phyloP scores from a whole-genome alignment of 2,113 vertebrate species.

The Peucedramus taeniatus region DNA sequence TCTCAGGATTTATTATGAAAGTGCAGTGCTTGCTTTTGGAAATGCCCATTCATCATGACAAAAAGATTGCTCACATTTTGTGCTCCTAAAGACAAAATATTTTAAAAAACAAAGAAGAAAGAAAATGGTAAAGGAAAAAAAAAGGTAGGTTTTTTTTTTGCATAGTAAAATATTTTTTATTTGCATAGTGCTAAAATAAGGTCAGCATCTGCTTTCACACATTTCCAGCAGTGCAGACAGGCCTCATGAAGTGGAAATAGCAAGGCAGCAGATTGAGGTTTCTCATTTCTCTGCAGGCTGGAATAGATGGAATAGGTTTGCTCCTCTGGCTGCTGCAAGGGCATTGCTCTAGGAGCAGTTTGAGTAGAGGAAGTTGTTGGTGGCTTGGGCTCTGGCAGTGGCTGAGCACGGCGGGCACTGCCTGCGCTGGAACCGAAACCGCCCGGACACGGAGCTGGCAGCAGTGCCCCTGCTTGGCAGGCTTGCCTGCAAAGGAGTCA shows the following conservation, averaged over 20 bases:
- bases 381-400: background rate
- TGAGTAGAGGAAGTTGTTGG: slow-evolving; percentile 24
- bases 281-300: background rate
- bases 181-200: background rate
- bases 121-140: background rate
- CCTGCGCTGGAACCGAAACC: background rate
- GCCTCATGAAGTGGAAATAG: background rate
- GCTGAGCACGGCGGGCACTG: background rate
- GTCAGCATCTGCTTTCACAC: background rate
- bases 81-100: background rate
- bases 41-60: background rate
- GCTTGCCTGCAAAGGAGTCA: background rate
- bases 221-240: background rate
- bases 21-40: slow-evolving; percentile 12
- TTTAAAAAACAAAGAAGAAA: background rate
- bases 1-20: background rate
- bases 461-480: background rate
- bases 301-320: background rate
- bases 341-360: background rate
- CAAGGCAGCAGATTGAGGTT: background rate
- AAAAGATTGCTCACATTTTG: background rate
- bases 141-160: background rate
- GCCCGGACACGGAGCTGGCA: background rate
- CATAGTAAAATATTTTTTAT: background rate
- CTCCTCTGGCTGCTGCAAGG: background rate